phyloP scores from a whole-genome alignment of 2,888 invertebrate species.

The Chymomyza fuscimana region DNA sequence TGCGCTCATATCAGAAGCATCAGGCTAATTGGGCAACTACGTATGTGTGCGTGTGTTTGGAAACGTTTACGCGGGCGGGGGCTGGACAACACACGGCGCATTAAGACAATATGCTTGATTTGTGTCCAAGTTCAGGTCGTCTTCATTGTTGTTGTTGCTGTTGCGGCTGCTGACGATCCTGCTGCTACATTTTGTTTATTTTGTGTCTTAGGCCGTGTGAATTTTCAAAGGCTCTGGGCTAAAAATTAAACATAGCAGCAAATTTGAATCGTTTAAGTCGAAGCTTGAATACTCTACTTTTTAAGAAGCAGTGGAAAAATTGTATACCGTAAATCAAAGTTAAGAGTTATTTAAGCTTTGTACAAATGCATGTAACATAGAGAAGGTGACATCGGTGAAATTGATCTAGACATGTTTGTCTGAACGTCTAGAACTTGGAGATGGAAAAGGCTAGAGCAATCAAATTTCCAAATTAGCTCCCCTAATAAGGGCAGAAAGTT shows the following conservation, averaged over 20 bases:
- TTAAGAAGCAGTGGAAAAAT: no score
- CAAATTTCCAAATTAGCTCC: no score
- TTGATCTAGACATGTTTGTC: no score
- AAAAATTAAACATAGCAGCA: slow-evolving; percentile 36
- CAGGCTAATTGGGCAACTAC: slow-evolving; percentile 77
- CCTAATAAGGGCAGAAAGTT: no score
- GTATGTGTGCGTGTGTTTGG: slow-evolving; percentile 25
- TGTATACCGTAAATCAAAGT: no score
- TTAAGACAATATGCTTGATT: slow-evolving; percentile 69
- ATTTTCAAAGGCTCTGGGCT: slow-evolving; percentile 75
- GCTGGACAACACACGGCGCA: slow-evolving; percentile 59
- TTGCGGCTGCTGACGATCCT: slow-evolving; percentile 37
- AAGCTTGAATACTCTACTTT: background rate
- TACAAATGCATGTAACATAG: no score
- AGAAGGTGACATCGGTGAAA: no score
- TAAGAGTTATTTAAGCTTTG: no score
- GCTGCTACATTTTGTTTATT: slow-evolving; percentile 72
- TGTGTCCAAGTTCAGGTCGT: slow-evolving; percentile 17
- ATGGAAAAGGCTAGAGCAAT: no score
- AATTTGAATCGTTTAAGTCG: background rate
- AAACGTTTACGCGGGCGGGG: slow-evolving; percentile 14
- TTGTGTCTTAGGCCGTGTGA: slow-evolving; percentile 75
- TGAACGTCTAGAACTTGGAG: no score
- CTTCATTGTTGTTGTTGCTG: background rate
- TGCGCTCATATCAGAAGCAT: slow-evolving; percentile 79